These are phyloP conservation scores for Phycodurus eques DNA, from an alignment of 2,113 vertebrate genomes.

Conservation along the genomic window DNA sequence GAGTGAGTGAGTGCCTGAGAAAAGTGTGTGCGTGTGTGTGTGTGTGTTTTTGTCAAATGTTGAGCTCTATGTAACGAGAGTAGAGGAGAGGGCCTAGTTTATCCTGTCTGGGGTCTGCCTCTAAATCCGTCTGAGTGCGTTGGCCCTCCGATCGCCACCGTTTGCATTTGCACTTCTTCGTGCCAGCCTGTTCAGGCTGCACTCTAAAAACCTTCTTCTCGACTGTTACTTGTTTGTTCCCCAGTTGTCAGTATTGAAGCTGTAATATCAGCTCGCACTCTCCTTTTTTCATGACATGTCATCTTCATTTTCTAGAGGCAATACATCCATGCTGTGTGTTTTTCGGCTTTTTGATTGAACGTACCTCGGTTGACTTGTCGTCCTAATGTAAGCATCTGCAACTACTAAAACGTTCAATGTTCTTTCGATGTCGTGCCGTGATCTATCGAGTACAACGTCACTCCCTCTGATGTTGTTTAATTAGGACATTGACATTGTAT, in stretches of 20 bases:
- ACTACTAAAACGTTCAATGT: too few relatives aligned
- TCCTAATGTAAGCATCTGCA: too few relatives aligned
- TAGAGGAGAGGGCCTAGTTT: slow-evolving; percentile 5
- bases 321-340: too few relatives aligned
- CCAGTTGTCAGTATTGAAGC: neutral
- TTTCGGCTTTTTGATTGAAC: too few relatives aligned
- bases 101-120: slow-evolving; percentile 19
- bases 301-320: too few relatives aligned
- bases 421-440: too few relatives aligned
- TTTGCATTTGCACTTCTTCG: slow-evolving; percentile 40
- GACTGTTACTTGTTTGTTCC: neutral
- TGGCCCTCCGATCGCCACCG: slow-evolving; percentile 12
- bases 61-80: slow-evolving; percentile 31
- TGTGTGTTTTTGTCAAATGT: slow-evolving; percentile 8
- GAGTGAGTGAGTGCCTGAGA: slow-evolving; percentile 29
- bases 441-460: too few relatives aligned
- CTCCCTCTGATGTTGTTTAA: too few relatives aligned
- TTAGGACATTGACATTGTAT: too few relatives aligned
- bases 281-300: neutral
- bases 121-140: slow-evolving; percentile 16
- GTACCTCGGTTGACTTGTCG: too few relatives aligned
- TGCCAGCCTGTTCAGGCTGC: slow-evolving; percentile 21
- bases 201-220: neutral
- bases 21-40: slow-evolving; percentile 9
- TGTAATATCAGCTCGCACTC: neutral